Conservation (phyloP, 2,797 vertebrate genomes). For the Scarus forsteni region DNA sequence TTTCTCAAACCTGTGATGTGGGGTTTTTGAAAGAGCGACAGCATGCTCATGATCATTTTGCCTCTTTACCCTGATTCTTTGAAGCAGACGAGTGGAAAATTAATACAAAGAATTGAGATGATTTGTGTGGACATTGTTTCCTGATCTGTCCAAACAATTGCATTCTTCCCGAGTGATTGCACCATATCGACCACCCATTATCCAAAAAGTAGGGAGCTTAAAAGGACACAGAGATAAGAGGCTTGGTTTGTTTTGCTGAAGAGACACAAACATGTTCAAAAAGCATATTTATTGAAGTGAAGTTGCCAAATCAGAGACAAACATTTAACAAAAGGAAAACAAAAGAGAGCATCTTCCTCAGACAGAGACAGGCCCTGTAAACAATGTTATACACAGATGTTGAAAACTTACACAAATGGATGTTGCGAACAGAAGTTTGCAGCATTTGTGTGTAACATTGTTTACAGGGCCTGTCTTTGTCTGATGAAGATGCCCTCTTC, state of each 20-base stretch:
- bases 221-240: conserved; percentile 38
- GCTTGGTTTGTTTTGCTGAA: conserved; percentile 34
- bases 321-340: background rate
- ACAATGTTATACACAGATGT: conserved; percentile 47
- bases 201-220: background rate
- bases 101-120: conserved; percentile 18
- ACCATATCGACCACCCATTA: conserved; percentile 55
- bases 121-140: conserved; percentile 31
- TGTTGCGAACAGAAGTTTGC: conserved; percentile 17
- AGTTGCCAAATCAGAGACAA: conserved; percentile 38
- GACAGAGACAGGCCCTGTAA: conserved; percentile 45
- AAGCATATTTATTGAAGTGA: conserved; percentile 14
- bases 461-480: conserved; percentile 51
- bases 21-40: background rate
- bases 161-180: conserved; percentile 48
- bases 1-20: background rate
- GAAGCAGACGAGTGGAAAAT: conserved; percentile 11
- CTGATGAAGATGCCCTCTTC: background rate
- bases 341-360: background rate
- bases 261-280: conserved; percentile 42
- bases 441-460: conserved; percentile 43
- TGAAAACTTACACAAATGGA: conserved; percentile 50
- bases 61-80: background rate
- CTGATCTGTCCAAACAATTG: conserved; percentile 49
- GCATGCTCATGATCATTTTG: background rate